Percentiles rank a stretch among this genome's conserved stretches.
Conservation (phyloP, 2,888 invertebrate species). For the Julus scanicus region DNA sequence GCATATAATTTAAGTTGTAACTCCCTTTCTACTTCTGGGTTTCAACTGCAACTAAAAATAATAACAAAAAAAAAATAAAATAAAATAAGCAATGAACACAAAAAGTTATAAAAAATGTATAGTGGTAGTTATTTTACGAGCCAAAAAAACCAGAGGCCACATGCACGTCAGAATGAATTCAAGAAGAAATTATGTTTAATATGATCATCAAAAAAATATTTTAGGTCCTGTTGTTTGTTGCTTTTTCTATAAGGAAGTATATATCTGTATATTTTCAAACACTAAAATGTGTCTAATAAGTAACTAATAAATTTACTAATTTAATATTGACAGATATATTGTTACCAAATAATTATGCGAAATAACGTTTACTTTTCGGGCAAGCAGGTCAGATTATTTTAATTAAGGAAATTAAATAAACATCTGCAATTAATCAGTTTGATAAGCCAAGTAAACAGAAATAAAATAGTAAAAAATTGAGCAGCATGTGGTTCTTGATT, state of each 20-base stretch:
- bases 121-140: too few species aligned
- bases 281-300: too few species aligned
- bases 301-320: too few species aligned
- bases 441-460: background rate
- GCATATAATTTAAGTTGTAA: slow-evolving; percentile 30
- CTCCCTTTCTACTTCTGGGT: slow-evolving; percentile 15
- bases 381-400: background rate
- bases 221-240: background rate
- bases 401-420: background rate
- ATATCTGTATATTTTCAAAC: too few species aligned
- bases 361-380: background rate
- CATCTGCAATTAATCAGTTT: background rate
- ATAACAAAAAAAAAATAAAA: slow-evolving; percentile 15
- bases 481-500: background rate
- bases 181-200: background rate
- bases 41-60: slow-evolving; percentile 37
- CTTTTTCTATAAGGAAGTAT: too few species aligned
- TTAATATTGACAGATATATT: too few species aligned
- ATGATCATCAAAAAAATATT: background rate
- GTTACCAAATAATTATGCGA: too few species aligned
- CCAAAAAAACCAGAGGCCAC: too few species aligned
- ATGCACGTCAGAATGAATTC: too few species aligned
- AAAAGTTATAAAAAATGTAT: background rate
- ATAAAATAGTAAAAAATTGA: background rate
- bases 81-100: background rate